Percentiles rank a stretch among this genome's conserved stretches.
These are phyloP conservation scores for Rotaria magnacalcarata DNA, from an alignment of 2,888 invertebrate species.

Conservation along the genomic window DNA sequence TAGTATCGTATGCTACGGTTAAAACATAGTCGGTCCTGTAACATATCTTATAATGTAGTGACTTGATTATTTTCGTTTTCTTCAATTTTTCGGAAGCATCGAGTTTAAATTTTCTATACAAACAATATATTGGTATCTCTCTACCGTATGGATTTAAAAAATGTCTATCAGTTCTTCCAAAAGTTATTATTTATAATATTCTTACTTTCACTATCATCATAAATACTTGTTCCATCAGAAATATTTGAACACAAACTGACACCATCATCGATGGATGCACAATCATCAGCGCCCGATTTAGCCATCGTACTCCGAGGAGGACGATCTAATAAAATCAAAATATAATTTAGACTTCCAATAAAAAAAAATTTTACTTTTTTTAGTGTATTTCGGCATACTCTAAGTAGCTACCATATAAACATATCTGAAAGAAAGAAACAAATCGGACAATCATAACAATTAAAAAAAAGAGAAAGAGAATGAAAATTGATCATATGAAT, in stretches of 20 bases:
- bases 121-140: too few species aligned
- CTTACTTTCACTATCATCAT: constrained; percentile 5
- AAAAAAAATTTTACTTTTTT: background rate
- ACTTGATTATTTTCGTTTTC: too few species aligned
- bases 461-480: background rate
- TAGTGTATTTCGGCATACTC: background rate
- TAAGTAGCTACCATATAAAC: background rate
- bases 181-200: background rate
- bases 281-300: background rate
- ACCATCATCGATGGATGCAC: background rate
- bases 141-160: too few species aligned
- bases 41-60: too few species aligned
- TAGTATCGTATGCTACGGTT: too few species aligned
- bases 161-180: too few species aligned
- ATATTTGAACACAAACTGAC: background rate
- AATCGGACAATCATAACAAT: background rate
- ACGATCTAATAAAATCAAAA: background rate
- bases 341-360: background rate
- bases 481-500: background rate
- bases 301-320: background rate
- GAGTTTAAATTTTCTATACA: too few species aligned
- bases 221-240: constrained; percentile 6
- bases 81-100: too few species aligned
- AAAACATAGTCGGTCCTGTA: too few species aligned
- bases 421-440: background rate